Evolutionary conservation across 2,113 vertebrate genomes (phyloP), one percentile per base, ranked within the genome.

Genomic region (Xenus cinereus): DNA sequence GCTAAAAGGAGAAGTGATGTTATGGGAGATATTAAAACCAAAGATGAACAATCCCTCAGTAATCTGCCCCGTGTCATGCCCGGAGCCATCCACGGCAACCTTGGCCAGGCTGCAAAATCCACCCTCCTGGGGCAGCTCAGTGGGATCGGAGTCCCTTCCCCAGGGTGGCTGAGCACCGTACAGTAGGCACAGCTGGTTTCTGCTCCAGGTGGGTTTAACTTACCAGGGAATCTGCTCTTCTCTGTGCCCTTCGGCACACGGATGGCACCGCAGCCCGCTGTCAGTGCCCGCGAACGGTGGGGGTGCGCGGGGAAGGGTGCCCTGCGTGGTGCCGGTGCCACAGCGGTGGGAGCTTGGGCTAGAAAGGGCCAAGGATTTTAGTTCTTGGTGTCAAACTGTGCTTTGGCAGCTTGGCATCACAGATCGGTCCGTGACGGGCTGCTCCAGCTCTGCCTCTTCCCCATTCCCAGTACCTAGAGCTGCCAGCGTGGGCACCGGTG

Each of bases 1-100:
- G 68, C 87, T 71, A 18, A 93, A 95, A 94, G 2, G 3, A 94
- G 95, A 89, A 93, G 92, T 48, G 87, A 67, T 80, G 80, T 59
- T 11, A 3, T 53, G 87, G 37, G 77, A 35, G 80, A 8, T 7
- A 4, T 5, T 81, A 24, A 59, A 27, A 10, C 14, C 20, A 3
- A 9, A 33, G 71, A 64, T 19, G 68, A 14, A 8, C 4, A 0
- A 0, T 9, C 46, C n/a, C 54, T 10, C 3, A 3, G 14, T 22
- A 26, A 14, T 26, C 60, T 60, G 60, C 32, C 43, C 62, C 5
- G 17, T 4, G 77, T 46, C 89, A 32, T 11, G 26, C 23, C 72
- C 1, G 5, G 39, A 51, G 91, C 33, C 45, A 41, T 13, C 83
- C 69, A 0, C 2, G 0, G 59, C 33, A 22, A 33, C 22, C 77